Conservation (phyloP, 2,113 vertebrate genomes). For the Tychaedon coryphoeus region DNA sequence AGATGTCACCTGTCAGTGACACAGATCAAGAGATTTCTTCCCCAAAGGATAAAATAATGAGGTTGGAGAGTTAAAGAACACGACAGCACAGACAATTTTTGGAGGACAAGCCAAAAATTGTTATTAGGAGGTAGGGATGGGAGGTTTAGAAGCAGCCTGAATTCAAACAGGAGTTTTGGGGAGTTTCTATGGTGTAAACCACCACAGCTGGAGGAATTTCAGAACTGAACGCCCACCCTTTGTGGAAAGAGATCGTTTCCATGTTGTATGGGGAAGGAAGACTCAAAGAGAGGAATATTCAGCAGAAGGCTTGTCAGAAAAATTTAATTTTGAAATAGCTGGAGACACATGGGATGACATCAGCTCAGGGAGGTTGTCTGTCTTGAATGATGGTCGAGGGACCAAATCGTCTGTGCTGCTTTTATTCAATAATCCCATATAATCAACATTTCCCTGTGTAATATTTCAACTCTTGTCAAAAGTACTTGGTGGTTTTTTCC, state of each 20-base stretch:
- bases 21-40: not conserved
- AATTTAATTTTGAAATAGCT: not conserved
- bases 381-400: not conserved
- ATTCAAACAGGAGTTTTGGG: not conserved
- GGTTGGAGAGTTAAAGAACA: not conserved
- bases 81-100: accelerated
- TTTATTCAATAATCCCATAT: not conserved
- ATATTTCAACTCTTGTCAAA: not conserved
- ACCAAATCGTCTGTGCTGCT: not conserved
- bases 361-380: not conserved
- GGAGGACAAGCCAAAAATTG: not conserved
- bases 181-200: not conserved
- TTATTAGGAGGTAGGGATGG: not conserved
- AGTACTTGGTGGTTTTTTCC: accelerated
- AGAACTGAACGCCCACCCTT: not conserved
- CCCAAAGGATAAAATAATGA: not conserved
- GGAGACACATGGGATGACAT: not conserved
- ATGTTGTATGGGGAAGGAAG: not conserved
- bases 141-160: not conserved
- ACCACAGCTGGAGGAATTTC: not conserved
- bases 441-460: not conserved
- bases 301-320: not conserved
- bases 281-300: not conserved
- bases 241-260: not conserved
- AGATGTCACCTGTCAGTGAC: not conserved